Base-by-base conservation (phyloP, 1,140 invertebrate species). In the Monomorium pharaonis region DNA sequence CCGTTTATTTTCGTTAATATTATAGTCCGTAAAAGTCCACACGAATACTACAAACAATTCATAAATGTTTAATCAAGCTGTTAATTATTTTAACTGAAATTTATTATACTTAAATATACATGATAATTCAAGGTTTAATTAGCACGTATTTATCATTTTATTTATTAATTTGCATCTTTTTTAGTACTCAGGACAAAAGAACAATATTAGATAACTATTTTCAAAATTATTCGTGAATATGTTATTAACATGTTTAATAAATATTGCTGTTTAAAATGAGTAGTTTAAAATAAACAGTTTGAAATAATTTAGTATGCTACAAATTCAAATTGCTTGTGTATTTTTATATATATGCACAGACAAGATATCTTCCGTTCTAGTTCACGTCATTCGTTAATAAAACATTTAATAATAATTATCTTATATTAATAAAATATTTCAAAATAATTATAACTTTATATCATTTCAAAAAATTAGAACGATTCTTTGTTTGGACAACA, bases 1-100 rank as follows among this genome's bases (percentile, higher is more conserved):
- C 27, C 51, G 78, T 72, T 37, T 58, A 72, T 83, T 83, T 60
- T 58, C 24, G 14, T 58, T 51, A 24, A 24, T 83, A 72, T 72
- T 58, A 44, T 58, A 83, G 37, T 58, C 37, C 12, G 51, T n/a
- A 3, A 44, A 56, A 58, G 37, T 18, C 37, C 14, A 24, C 24
- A 49, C 24, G 51, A 83, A 83, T 72, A 47, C 58, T 81, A 56
- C n/a, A 81, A 81, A 81, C 3, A 72, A 72, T 24, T 47, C 18
- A 72, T 83, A 83, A 83, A 83, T 60, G 27, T 83, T 83, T 58
- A 72, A 83, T 58, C 51, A 21, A 63, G 14, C 14, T 10, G 47
- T 54, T 69, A 47, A 78, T 78, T 77, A 65, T 63, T 78, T 78
- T 65, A 63, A 65, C 42, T 21, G 42, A 12, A 42, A 47, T 77